Evolutionary conservation across 2,113 vertebrate genomes (phyloP).

Genomic region (Conger conger): DNA sequence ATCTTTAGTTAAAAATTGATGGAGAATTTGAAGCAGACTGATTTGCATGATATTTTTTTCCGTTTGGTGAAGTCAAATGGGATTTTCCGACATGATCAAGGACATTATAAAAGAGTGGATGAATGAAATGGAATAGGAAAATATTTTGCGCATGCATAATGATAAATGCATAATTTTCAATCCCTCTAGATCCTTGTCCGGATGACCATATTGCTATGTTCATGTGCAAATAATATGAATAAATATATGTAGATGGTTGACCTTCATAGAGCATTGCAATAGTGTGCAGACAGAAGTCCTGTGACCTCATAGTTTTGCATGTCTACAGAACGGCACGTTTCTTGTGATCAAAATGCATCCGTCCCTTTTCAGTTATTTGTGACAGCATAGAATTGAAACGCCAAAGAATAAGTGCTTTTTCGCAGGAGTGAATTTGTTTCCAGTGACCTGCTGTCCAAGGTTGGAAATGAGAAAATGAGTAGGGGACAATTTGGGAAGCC

Average conservation of each 20-base stretch:
- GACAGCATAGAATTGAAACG: not conserved
- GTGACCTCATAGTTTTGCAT: not conserved
- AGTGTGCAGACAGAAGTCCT: not conserved
- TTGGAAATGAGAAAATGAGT: not conserved
- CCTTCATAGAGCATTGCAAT: not conserved
- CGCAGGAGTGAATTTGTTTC: not conserved
- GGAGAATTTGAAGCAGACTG: too few species aligned
- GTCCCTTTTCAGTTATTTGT: not conserved
- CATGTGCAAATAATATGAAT: not conserved
- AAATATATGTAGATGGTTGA: not conserved
- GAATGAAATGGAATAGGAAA: too few species aligned
- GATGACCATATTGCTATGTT: not conserved
- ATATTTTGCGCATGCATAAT: not conserved
- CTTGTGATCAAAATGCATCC: not conserved
- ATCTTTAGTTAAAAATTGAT: not conserved
- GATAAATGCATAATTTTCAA: not conserved
- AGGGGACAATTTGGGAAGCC: not conserved
- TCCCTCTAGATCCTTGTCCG: not conserved
- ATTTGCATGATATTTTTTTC: not conserved
- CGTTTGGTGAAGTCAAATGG: not conserved
- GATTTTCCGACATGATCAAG: not conserved
- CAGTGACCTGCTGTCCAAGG: not conserved
- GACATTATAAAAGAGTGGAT: not conserved
- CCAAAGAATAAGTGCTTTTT: not conserved
- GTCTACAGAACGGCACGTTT: not conserved